These are phyloP conservation scores for Scomberomorus guttatus DNA, from an alignment of 2,797 vertebrate genomes.

Conservation along the genomic window DNA sequence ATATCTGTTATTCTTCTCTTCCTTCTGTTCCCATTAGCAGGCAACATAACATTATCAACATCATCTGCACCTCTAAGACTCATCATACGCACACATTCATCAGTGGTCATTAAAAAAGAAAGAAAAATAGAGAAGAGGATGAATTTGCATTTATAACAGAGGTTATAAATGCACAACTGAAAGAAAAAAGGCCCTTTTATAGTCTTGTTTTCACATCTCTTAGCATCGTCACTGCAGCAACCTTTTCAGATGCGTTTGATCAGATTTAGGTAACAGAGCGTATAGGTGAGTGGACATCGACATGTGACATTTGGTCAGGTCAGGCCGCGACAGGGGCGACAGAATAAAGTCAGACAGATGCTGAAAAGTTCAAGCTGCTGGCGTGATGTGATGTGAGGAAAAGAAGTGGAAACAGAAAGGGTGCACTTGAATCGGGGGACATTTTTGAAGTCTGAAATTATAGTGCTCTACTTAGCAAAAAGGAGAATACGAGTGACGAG, in stretches of 20 bases:
- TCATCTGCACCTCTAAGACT: conserved; percentile 44
- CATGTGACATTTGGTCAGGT: conserved; percentile 29
- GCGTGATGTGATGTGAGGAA: conserved; percentile 17
- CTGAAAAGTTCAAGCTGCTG: conserved; percentile 29
- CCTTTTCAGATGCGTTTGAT: background rate
- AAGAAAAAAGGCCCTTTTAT: background rate
- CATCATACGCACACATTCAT: conserved; percentile 33
- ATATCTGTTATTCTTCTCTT: conserved; percentile 50
- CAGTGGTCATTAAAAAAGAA: conserved; percentile 24
- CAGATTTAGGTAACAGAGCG: conserved; percentile 9
- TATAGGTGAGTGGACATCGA: conserved; percentile 9
- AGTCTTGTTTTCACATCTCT: conserved; percentile 13
- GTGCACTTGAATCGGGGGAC: conserved; percentile 26
- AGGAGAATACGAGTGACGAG: conserved; percentile 20
- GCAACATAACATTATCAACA: conserved; percentile 52
- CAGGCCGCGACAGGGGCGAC: background rate
- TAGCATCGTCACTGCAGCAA: background rate
- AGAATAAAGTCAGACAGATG: conserved; percentile 32
- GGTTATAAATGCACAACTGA: conserved; percentile 1
- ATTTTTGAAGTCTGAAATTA: conserved; percentile 44
- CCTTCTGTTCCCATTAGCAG: conserved; percentile 51
- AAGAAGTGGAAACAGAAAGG: conserved; percentile 25
- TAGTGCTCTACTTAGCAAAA: conserved; percentile 23
- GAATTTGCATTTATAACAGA: conserved; percentile 17
- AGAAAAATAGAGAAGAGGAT: conserved; percentile 18